These are phyloP conservation scores for Glareola pratincola DNA, from an alignment of 2,113 vertebrate species.

Conservation along the genomic window DNA sequence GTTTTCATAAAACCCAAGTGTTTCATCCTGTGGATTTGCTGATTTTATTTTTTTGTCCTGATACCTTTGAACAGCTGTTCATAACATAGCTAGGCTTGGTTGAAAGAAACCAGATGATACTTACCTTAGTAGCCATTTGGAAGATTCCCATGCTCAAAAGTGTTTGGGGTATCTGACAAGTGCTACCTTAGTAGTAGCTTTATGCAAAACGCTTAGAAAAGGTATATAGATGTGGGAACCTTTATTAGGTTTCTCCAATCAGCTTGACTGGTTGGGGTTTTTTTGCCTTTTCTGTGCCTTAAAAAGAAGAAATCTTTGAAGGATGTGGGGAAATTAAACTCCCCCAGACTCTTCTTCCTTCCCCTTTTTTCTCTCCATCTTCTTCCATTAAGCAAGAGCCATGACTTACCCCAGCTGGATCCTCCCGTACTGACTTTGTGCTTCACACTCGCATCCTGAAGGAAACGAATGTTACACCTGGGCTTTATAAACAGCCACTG, in stretches of 20 bases:
- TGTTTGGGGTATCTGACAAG: neutral
- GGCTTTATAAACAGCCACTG: slow-evolving; percentile 9
- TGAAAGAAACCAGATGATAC: neutral
- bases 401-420: neutral
- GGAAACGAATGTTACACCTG: slow-evolving; percentile 1
- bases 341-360: neutral
- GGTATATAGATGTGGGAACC: neutral
- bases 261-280: neutral
- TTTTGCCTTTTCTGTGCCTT: neutral
- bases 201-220: neutral
- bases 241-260: neutral
- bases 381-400: neutral
- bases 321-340: neutral
- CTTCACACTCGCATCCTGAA: slow-evolving; percentile 13
- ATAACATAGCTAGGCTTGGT: neutral
- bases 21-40: neutral
- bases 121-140: neutral
- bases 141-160: neutral
- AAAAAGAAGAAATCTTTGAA: neutral
- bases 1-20: neutral
- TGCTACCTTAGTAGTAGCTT: neutral
- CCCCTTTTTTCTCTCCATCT: neutral
- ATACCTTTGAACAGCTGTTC: neutral
- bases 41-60: neutral
- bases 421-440: neutral